Evolutionary conservation across 1,140 invertebrate species (phyloP), one percentile per base, ranked within the genome.

Genomic region (Caenorhabditis tropicalis): DNA sequence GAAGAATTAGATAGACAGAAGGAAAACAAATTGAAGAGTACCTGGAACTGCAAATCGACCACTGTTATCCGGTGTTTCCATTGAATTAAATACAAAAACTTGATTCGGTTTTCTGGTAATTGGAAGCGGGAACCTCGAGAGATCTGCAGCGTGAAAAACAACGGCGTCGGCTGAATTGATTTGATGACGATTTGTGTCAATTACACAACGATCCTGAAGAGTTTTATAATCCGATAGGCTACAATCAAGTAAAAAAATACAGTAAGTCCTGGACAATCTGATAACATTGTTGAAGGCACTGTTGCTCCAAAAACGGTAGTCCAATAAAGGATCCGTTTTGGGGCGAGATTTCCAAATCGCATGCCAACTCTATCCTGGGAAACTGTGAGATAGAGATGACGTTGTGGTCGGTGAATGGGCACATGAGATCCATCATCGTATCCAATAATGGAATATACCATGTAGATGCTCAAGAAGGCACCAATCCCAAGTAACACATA

Each of bases 21-120:
- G 48, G n/a, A 4, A 39, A 39, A 39, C 9, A 10, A 9, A 21
- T 36, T 19, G n/a, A 39, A 5, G 29, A 16, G 1, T 27, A 48
- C 82, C 24, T 46, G 70, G 36, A 19, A 49, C 83, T 39, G 70
- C 65, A 49, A 60, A 70, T n/a, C 43, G 33, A 3, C 82, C 82
- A 39, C 53, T 84, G n/a, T 84, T 84, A 39, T 53, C 70, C 19
- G 83, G 83, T 2, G 83, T 84, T 36, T 84, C 83, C 83, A 84
- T 84, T n/a, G 43, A 65, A 19, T 65, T 51, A 27, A 49, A 84
- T 19, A 84, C 70, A 51, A 74, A 84, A 7, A 84, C 16, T 70
- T 84, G 83, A 21, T 43, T 24, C 7, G 27, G 24, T 33, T 81
- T 81, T 29, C 79, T 51, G 24, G 51, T n/a, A 15, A 53, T 29